phyloP scores from a whole-genome alignment of 2,797 vertebrate species.

The Micrastur ruficollis region DNA sequence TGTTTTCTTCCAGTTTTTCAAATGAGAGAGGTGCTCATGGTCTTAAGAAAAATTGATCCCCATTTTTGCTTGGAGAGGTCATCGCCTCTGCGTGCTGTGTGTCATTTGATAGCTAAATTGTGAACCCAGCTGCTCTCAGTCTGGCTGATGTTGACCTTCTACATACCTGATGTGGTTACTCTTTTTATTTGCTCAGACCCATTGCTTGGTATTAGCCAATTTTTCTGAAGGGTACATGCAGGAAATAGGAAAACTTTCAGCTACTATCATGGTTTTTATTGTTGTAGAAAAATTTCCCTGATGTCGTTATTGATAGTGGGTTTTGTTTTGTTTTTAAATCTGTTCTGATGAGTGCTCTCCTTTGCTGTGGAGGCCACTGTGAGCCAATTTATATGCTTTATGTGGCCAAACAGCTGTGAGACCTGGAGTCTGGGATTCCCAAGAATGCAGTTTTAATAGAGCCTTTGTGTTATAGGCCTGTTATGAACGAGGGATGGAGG shows the following conservation, averaged over 20 bases:
- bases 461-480: constrained; percentile 82
- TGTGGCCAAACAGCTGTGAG: neutral
- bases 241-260: neutral
- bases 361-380: neutral
- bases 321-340: neutral
- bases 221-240: neutral
- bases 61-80: neutral
- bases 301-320: neutral
- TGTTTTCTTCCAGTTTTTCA: neutral
- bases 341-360: neutral
- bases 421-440: neutral
- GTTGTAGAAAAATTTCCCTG: neutral
- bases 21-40: neutral
- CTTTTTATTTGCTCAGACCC: neutral
- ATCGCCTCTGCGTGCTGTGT: neutral
- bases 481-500: constrained; percentile 95
- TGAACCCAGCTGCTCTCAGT: neutral
- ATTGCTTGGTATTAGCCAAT: neutral
- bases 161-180: neutral
- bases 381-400: neutral
- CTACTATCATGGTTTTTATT: neutral
- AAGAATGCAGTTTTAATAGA: neutral
- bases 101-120: neutral
- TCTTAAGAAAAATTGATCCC: neutral
- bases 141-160: neutral